Base-by-base conservation (phyloP, 1,140 invertebrate species). In the Drosophila kohkoa region DNA sequence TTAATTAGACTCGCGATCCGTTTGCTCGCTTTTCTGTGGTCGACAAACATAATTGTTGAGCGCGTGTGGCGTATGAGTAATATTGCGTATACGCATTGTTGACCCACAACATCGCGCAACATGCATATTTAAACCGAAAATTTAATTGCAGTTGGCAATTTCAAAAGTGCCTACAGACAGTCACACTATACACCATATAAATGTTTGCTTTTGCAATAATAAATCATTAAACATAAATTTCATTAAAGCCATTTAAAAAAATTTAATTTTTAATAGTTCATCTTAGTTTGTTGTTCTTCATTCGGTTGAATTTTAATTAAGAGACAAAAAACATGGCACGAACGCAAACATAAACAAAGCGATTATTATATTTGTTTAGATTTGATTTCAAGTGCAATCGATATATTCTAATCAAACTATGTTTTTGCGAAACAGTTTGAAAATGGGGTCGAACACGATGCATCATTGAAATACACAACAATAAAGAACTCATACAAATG, bases 361-460 rank as follows among this genome's bases (percentile, higher is more conserved):
- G 38, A 59, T 43, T 57, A 65, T 13, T 38, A 51, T 68, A 64
- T 82, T 74, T 46, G 54, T 43, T 49, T 74, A 59, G 46, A 46
- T 79, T 66, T 55, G 13, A 62, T 7, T 35, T 55, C 52, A 38
- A 82, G 79, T 79, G 60, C 72, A 72, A 79, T 83, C 77, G 55
- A 79, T 83, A 82, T 79, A 46, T 70, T 75, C 58, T 72, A 71
- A 82, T 76, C 30, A 25, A 25, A 25, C 20, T 25, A 25, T 25
- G 3, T 25, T 25, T 25, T 20, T n/a, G 20, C 20, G 20, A 20
- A 20, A 20, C 20, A 32, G 7, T 32, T 1, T 6, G 7, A 32
- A 32, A 32, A 32, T 32, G 30, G 30, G 30, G 5, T 7, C 0
- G 20, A 32, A 32, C 7, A 32, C 7, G 5, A 32, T 32, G 30